A percentile compares a stretch with the other conserved stretches of the same genome.
Conservation (phyloP, 2,113 vertebrate genomes). For the Poicephalus gulielmi region DNA sequence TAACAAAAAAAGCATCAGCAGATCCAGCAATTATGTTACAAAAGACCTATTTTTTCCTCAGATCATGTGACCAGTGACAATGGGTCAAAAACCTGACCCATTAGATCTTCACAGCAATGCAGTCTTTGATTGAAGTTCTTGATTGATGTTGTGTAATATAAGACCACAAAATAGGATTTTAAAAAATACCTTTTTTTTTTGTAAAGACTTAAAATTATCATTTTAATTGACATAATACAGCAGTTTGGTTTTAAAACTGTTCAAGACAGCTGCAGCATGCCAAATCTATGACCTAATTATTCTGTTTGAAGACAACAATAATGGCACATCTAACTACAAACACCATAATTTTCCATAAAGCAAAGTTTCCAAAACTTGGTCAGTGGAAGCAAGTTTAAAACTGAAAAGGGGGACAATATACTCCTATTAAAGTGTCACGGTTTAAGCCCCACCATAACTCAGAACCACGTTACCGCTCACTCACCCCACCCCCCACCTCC, state of each 20-base stretch:
- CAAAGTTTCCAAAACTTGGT: background rate
- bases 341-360: slow-evolving; percentile 34
- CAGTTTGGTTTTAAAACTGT: background rate
- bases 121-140: slow-evolving; percentile 23
- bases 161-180: background rate
- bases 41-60: slow-evolving; percentile 7
- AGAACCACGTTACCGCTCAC: too few relatives aligned
- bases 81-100: slow-evolving; percentile 9
- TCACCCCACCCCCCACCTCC: too few relatives aligned
- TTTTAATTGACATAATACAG: background rate
- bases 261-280: background rate
- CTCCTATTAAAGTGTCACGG: background rate
- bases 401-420: background rate
- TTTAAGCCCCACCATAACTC: too few relatives aligned
- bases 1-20: slow-evolving; percentile 25
- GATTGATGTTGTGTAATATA: background rate
- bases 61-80: slow-evolving; percentile 18
- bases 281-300: slow-evolving; percentile 45
- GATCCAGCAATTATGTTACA: background rate
- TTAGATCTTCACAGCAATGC: slow-evolving; percentile 1
- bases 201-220: background rate
- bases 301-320: slow-evolving; percentile 34
- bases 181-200: background rate
- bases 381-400: background rate
- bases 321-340: slow-evolving; percentile 6